Conservation (phyloP, 2,888 invertebrate genomes). For the Abrostola triplasia region DNA sequence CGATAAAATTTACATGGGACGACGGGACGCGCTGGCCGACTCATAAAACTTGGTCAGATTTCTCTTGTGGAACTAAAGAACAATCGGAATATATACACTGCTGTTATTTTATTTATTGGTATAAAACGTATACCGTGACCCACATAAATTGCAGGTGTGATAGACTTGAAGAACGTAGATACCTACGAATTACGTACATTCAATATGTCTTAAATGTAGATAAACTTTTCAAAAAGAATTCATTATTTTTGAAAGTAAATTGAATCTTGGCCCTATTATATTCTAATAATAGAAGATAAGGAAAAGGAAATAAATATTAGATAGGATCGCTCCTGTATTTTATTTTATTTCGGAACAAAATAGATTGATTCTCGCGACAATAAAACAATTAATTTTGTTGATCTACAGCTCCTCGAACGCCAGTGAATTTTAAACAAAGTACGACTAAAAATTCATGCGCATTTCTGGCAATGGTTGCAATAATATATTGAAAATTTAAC, state of each 20-base stretch:
- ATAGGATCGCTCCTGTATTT: slow-evolving; percentile 56
- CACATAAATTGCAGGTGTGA: slow-evolving; percentile 34
- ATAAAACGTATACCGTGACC: slow-evolving; percentile 44
- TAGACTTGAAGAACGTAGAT: slow-evolving; percentile 10
- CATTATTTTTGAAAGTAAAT: slow-evolving; percentile 59
- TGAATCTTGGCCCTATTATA: slow-evolving; percentile 57
- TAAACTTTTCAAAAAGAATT: slow-evolving; percentile 28
- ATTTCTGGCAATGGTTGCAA: too few species aligned
- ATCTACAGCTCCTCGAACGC: neutral
- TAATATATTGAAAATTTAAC: too few species aligned
- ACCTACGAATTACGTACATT: slow-evolving; percentile 22
- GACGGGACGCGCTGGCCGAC: slow-evolving; percentile 60
- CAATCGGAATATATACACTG: slow-evolving; percentile 51
- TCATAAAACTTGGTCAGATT: slow-evolving; percentile 68
- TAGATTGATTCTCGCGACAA: slow-evolving; percentile 42
- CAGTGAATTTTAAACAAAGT: neutral
- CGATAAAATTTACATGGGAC: slow-evolving; percentile 80
- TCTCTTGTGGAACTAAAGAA: slow-evolving; percentile 51
- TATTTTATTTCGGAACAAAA: slow-evolving; percentile 51
- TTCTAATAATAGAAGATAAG: slow-evolving; percentile 65
- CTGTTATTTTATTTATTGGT: slow-evolving; percentile 53
- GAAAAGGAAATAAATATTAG: slow-evolving; percentile 67
- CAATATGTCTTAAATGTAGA: slow-evolving; percentile 22
- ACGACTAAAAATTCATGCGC: too few species aligned
- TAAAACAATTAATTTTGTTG: slow-evolving; percentile 30